A percentile compares a stretch with the other conserved stretches of the same genome.
phyloP scores from a whole-genome alignment of 2,888 invertebrate species.

The Pterostichus madidus region DNA sequence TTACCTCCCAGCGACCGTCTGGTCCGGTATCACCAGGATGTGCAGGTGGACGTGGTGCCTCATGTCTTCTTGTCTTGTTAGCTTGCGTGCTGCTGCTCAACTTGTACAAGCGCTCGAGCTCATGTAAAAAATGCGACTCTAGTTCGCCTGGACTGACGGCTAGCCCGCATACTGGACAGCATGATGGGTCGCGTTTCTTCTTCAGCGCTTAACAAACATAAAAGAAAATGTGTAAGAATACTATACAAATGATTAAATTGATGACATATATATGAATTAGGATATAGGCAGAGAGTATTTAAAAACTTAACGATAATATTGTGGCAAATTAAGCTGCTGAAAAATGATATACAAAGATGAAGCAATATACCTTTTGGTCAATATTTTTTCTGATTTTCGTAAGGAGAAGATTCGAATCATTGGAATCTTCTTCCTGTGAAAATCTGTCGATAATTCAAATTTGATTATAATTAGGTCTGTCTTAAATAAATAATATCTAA shows the following conservation, averaged over 20 bases:
- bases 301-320: too few species aligned
- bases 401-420: too few species aligned
- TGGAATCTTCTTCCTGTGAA: too few species aligned
- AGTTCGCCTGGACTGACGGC: constrained; percentile 84
- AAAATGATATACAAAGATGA: too few species aligned
- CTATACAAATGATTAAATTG: neutral
- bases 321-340: too few species aligned
- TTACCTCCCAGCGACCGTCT: constrained; percentile 84
- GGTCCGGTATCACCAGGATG: constrained; percentile 78
- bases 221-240: neutral
- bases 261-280: too few species aligned
- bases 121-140: constrained; percentile 84
- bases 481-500: too few species aligned
- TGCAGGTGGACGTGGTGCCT: constrained; percentile 74
- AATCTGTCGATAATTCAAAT: too few species aligned
- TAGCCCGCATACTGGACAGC: constrained; percentile 86
- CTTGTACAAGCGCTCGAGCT: constrained; percentile 84
- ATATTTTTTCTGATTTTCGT: too few species aligned
- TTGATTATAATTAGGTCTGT: too few species aligned
- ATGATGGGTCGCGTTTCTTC: constrained; percentile 76
- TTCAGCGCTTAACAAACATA: constrained; percentile 70
- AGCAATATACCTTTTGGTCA: too few species aligned
- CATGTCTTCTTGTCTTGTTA: constrained; percentile 76
- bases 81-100: constrained; percentile 78
- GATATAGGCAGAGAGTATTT: too few species aligned